A percentile compares a stretch with the other conserved stretches of the same genome.
These are phyloP conservation scores for Dipodomys merriami DNA, from an alignment of 2,113 vertebrate species.

Conservation along the genomic window DNA sequence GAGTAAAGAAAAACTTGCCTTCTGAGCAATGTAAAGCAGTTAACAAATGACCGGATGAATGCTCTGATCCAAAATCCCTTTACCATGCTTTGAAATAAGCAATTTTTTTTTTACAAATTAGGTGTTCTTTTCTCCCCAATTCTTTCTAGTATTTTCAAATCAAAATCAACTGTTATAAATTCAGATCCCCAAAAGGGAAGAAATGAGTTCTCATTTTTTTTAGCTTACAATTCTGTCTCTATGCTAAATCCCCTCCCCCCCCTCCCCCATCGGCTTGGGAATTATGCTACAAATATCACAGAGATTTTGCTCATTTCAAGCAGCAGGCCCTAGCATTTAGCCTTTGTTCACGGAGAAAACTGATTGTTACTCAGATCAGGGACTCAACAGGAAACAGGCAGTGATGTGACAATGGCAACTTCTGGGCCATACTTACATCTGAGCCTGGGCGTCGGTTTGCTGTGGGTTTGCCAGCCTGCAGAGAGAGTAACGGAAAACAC, in stretches of 20 bases:
- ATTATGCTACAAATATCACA: constrained; percentile 24
- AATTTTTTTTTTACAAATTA: neutral
- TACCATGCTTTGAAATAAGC: neutral
- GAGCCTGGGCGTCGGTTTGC: neutral
- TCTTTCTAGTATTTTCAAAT: constrained; percentile 54
- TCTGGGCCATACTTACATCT: neutral
- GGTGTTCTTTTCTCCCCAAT: neutral
- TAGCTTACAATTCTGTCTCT: constrained; percentile 38
- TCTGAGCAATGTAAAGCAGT: neutral
- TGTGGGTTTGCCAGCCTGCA: neutral
- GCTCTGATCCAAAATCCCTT: fast-evolving
- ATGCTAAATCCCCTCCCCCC: neutral
- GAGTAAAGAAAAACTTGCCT: neutral
- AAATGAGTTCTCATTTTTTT: constrained; percentile 34
- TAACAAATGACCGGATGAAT: neutral
- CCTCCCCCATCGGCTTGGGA: neutral
- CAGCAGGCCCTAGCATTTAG: neutral
- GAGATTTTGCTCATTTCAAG: constrained; percentile 53
- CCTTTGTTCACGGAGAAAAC: constrained; percentile 14
- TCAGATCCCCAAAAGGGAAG: constrained; percentile 27
- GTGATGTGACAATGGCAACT: neutral
- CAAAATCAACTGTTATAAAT: neutral
- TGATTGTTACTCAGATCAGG: neutral
- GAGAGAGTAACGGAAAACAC: neutral
- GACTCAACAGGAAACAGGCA: neutral